A percentile compares a stretch with the other conserved stretches of the same genome.
Conservation (phyloP, 2,797 vertebrate genomes). For the Liasis olivaceus region DNA sequence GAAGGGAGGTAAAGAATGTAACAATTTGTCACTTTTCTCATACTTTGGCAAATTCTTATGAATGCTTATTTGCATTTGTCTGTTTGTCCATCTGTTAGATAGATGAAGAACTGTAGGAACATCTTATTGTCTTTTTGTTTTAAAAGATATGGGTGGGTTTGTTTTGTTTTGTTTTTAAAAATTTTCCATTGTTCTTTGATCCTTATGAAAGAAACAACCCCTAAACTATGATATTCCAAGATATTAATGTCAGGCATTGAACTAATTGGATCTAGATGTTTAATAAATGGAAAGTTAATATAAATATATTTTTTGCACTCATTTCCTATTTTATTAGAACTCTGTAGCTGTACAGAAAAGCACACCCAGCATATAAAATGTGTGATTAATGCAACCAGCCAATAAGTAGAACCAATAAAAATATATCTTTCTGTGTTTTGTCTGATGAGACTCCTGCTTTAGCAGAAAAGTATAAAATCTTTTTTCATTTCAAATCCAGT, state of each 20-base stretch:
- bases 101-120: conserved; percentile 56
- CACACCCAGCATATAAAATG: conserved; percentile 17
- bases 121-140: conserved; percentile 60
- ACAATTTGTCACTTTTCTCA: conserved; percentile 61
- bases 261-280: conserved; percentile 33
- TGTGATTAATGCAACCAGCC: neutral
- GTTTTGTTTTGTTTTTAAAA: conserved; percentile 11
- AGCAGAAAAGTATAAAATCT: conserved; percentile 41
- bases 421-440: neutral
- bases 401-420: conserved; percentile 36
- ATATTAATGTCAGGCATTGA: conserved; percentile 14
- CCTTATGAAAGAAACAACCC: neutral
- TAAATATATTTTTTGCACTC: conserved; percentile 18
- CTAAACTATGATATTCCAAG: conserved; percentile 34
- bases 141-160: conserved; percentile 51
- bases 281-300: conserved; percentile 19
- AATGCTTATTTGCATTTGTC: conserved; percentile 68
- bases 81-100: conserved; percentile 71
- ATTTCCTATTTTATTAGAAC: conserved; percentile 36
- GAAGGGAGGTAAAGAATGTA: conserved; percentile 28
- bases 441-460: conserved; percentile 10
- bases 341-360: conserved; percentile 3
- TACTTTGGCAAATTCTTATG: conserved; percentile 50
- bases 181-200: conserved; percentile 41
- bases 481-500: conserved; percentile 42